phyloP scores from a whole-genome alignment of 2,797 vertebrate species.

The Ambastaia sidthimunki region DNA sequence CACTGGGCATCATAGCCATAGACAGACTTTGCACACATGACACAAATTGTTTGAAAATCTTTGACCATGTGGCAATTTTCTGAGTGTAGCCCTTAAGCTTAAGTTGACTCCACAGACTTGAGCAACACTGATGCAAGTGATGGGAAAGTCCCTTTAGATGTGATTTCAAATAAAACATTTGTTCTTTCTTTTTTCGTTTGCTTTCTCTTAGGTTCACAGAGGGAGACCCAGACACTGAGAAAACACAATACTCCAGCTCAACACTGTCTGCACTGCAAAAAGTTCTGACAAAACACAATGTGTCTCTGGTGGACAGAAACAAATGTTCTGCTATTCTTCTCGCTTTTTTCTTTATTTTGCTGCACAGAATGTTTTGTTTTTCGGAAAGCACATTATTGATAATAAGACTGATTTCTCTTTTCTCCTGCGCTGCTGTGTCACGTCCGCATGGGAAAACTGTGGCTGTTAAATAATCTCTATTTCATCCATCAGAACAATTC shows the following conservation, averaged over 20 bases:
- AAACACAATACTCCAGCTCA: constrained; percentile 14
- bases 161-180: constrained; percentile 19
- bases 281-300: background rate
- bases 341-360: background rate
- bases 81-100: too few relatives aligned
- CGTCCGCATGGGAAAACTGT: background rate
- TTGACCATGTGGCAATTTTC: too few relatives aligned
- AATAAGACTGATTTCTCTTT: constrained; percentile 17
- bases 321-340: constrained; percentile 1
- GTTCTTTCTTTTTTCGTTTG: constrained; percentile 50
- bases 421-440: background rate
- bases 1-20: too few relatives aligned
- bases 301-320: constrained; percentile 28
- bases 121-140: background rate
- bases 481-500: constrained; percentile 5
- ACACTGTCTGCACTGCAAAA: background rate
- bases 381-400: background rate
- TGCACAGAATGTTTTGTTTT: constrained; percentile 6
- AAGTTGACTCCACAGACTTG: background rate
- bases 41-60: too few relatives aligned
- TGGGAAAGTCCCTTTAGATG: background rate
- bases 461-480: background rate
- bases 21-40: too few relatives aligned
- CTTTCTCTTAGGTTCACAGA: constrained; percentile 71
- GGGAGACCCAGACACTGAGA: constrained; percentile 72